Percentiles rank a stretch among this genome's conserved stretches.
phyloP scores from a whole-genome alignment of 2,888 invertebrate genomes.

The Brenthis hecate region DNA sequence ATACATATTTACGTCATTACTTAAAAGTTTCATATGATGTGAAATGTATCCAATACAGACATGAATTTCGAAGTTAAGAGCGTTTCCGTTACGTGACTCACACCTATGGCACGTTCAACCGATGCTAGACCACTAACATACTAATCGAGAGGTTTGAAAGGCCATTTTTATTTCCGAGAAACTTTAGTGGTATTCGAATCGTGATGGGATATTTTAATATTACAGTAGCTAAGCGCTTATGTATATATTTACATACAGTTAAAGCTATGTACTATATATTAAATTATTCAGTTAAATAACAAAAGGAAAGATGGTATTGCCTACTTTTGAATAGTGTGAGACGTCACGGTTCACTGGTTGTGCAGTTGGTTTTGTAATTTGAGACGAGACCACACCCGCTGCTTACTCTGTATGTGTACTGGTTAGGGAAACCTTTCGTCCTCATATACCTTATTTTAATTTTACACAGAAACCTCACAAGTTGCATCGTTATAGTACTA shows the following conservation, averaged over 20 bases:
- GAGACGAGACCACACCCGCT: conserved; percentile 47
- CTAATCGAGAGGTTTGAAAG: conserved; percentile 63
- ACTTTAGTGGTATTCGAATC: conserved; percentile 47
- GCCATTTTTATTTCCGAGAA: conserved; percentile 62
- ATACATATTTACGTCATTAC: conserved; percentile 2
- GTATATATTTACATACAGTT: neutral
- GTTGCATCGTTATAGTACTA: conserved; percentile 32
- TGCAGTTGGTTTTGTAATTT: conserved; percentile 44
- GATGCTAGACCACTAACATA: conserved; percentile 72
- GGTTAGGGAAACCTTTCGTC: conserved; percentile 70
- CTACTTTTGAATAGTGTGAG: conserved; percentile 18
- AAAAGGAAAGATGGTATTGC: conserved; percentile 5
- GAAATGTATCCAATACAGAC: conserved; percentile 34
- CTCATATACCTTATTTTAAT: conserved; percentile 56
- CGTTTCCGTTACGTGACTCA: conserved; percentile 81
- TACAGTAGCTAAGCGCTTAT: neutral
- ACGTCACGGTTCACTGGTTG: conserved; percentile 29
- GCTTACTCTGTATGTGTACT: conserved; percentile 47
- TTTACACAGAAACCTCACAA: conserved; percentile 67
- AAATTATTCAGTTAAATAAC: neutral
- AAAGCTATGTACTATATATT: too few species aligned
- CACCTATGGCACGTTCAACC: conserved; percentile 72
- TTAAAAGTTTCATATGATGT: conserved; percentile 29
- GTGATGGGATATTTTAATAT: conserved; percentile 40
- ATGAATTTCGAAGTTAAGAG: conserved; percentile 64